These are phyloP conservation scores for Hystrix brachyura DNA, from an alignment of 2,113 vertebrate species.

Conservation along the genomic window DNA sequence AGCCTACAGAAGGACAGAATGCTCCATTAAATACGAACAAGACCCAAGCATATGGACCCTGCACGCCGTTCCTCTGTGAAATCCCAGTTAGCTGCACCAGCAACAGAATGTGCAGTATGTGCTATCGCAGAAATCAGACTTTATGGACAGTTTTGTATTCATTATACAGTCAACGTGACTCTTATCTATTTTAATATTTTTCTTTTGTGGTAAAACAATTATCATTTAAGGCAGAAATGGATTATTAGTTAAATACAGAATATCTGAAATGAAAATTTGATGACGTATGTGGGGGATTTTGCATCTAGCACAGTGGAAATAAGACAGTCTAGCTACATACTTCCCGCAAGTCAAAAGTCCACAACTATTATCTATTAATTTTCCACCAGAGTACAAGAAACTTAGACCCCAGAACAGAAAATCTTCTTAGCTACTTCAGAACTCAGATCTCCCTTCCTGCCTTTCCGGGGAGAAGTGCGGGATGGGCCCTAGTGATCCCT, in stretches of 20 bases:
- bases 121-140: background rate
- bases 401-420: background rate
- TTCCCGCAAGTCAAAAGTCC: background rate
- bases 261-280: slow-evolving; percentile 55
- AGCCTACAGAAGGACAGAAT: background rate
- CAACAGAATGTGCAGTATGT: background rate
- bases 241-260: slow-evolving; percentile 17
- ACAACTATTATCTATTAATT: background rate
- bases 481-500: background rate
- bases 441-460: background rate
- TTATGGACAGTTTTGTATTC: background rate
- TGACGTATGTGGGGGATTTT: background rate
- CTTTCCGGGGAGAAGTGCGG: background rate
- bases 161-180: background rate
- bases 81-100: background rate
- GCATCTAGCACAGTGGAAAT: background rate
- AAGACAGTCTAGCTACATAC: background rate
- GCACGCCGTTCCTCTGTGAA: background rate
- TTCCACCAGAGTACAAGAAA: background rate
- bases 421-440: background rate
- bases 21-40: slow-evolving; percentile 23
- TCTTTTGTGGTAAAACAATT: background rate
- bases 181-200: slow-evolving; percentile 32
- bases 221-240: slow-evolving; percentile 3
- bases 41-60: background rate